Evolutionary conservation across 2,888 invertebrate species (phyloP), one percentile per base, ranked within the genome.

Genomic region (Apodemia hepburni): DNA sequence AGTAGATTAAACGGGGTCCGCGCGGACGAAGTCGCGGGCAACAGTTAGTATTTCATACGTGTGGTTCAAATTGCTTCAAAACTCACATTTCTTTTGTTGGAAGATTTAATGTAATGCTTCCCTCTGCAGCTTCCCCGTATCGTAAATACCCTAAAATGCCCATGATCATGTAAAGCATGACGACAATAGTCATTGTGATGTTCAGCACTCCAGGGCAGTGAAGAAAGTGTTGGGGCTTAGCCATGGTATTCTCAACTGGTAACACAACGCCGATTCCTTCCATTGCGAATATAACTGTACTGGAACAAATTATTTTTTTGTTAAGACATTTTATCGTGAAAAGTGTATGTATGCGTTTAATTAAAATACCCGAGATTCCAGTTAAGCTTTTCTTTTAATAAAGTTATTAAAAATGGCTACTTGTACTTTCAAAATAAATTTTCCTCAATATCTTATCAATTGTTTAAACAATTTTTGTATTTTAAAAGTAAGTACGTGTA

Each of bases 241-340:
- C 93, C 98, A 99, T 98, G 6, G 95, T 95, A 79, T 98, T 98
- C 82, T 98, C 98, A 61, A 99, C 95, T 0, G 98, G 98, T 80
- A 99, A 93, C 2, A 98, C 96, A 62, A 96, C 96, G 63, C 97
- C 97, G 70, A 99, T 98, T 59, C 97, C 98, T 88, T 99, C 99
- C 94, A 99, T 98, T 15, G 99, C 98, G 80, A 98, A 99, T 78
- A 99, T 96, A 57, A 98, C 98, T 64, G 98, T 99, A 68, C 98
- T 93, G 81, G 68, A 91, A 67, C 62, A 68, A 68, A 57, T 38
- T 17, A 27, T n/a, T 42, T 18, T 58, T 60, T 62, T 59, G 51
- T 45, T 64, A 47, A 58, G 47, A 58, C 47, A 58, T 33, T 22
- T 45, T 38, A n/a, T 57, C 5, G 11, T 15, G 3, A 42, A 42